Conservation (phyloP, 2,888 invertebrate species). For the Drosophila anceps region DNA sequence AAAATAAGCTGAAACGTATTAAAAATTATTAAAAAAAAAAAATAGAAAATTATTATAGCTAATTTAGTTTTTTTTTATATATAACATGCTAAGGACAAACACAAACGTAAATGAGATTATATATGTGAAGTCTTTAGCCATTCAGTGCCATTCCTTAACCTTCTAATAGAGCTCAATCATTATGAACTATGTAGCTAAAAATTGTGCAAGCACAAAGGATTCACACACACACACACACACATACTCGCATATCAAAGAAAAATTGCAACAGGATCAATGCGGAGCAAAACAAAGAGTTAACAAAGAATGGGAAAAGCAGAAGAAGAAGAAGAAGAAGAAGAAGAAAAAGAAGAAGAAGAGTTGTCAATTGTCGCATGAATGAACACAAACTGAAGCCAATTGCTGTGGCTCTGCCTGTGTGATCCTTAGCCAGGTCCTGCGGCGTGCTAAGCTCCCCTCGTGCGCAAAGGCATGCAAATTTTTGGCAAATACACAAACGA, state of each 20-base stretch:
- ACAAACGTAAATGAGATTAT: neutral
- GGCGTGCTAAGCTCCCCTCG: conserved; percentile 32
- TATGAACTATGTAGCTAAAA: conserved; percentile 25
- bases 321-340: neutral
- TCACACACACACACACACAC: conserved; percentile 3
- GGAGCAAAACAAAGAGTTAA: conserved; percentile 47
- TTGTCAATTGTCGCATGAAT: conserved; percentile 48
- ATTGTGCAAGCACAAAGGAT: conserved; percentile 11
- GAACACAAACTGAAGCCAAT: conserved; percentile 58
- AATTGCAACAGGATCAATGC: conserved; percentile 48
- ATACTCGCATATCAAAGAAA: conserved; percentile 21
- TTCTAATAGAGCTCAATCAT: conserved; percentile 13
- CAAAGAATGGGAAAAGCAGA: conserved; percentile 21
- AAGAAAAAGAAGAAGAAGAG: neutral
- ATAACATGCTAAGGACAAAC: neutral
- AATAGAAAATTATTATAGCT: neutral
- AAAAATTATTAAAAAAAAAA: neutral
- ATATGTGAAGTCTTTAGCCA: neutral
- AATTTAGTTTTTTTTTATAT: neutral
- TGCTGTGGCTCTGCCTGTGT: conserved; percentile 27
- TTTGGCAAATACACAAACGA: conserved; percentile 44
- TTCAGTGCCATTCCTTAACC: neutral
- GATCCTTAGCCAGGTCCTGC: conserved; percentile 19
- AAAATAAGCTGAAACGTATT: neutral
- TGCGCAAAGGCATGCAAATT: conserved; percentile 73